Evolutionary conservation across 2,113 vertebrate genomes (phyloP).

Genomic region (Seriola dumerili): DNA sequence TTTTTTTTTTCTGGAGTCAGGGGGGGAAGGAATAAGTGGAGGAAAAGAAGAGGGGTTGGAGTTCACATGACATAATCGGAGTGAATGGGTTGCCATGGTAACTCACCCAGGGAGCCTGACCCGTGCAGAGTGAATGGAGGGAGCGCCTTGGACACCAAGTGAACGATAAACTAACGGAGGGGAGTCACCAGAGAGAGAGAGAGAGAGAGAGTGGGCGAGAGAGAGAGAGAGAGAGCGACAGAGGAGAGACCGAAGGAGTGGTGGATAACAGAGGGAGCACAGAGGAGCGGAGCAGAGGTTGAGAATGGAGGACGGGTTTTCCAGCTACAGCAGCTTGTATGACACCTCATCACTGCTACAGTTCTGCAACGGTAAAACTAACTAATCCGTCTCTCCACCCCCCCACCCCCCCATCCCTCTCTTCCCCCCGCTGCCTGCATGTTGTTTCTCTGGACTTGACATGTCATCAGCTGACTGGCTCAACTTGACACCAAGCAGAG

Average conservation of each 20-base stretch:
- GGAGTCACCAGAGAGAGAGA: conserved; percentile 68
- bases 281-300: conserved; percentile 76
- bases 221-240: neutral
- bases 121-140: conserved; percentile 84
- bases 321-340: conserved; percentile 94
- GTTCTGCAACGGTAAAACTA: conserved; percentile 94
- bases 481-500: conserved; percentile 47
- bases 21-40: conserved; percentile 2
- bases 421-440: conserved; percentile 36
- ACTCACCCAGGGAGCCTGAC: conserved; percentile 91
- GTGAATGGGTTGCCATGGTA: conserved; percentile 94
- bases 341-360: conserved; percentile 97
- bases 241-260: conserved; percentile 35
- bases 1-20: neutral
- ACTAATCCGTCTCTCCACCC: conserved; percentile 44
- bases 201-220: conserved; percentile 9
- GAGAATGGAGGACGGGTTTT: conserved; percentile 97
- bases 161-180: conserved; percentile 80
- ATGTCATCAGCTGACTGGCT: conserved; percentile 61
- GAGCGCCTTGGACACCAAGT: conserved; percentile 74
- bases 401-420: neutral
- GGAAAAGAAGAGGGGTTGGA: conserved; percentile 56
- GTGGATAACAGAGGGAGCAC: conserved; percentile 53
- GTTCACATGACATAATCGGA: conserved; percentile 83
- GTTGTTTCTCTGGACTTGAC: conserved; percentile 56